phyloP scores from a whole-genome alignment of 2,797 vertebrate species.

The Centroberyx gerrardi region DNA sequence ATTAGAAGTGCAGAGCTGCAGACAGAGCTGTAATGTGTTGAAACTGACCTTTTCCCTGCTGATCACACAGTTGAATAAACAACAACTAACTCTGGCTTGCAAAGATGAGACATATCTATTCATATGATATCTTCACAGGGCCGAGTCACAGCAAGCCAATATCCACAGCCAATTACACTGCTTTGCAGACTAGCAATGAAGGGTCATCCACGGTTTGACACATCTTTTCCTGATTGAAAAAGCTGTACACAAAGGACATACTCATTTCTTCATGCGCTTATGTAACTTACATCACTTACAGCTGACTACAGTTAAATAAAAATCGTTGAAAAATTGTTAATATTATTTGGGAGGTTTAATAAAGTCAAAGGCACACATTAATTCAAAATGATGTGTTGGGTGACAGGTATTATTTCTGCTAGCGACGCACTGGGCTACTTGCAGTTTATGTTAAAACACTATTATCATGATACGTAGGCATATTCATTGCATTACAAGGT shows the following conservation, averaged over 20 bases:
- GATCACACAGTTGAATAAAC: slow-evolving; percentile 65
- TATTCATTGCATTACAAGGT: neutral
- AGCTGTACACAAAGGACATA: slow-evolving; percentile 13
- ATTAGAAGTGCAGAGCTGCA: slow-evolving; percentile 21
- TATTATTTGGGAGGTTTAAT: slow-evolving; percentile 24
- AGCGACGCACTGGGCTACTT: neutral
- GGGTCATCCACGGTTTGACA: slow-evolving; percentile 31
- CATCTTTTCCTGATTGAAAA: slow-evolving; percentile 12
- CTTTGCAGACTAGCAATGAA: slow-evolving; percentile 23
- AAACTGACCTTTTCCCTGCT: slow-evolving; percentile 57
- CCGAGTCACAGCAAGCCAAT: slow-evolving; percentile 35
- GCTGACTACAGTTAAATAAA: slow-evolving; percentile 8
- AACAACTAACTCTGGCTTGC: slow-evolving; percentile 18
- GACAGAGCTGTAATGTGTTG: slow-evolving; percentile 35
- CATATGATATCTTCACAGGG: slow-evolving; percentile 41
- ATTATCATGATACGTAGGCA: neutral
- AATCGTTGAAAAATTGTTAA: slow-evolving; percentile 4
- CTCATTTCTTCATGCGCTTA: neutral
- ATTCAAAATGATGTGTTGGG: neutral
- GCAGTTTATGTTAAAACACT: neutral
- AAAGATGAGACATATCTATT: slow-evolving; percentile 51
- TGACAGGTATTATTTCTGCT: neutral
- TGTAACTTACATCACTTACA: slow-evolving; percentile 11
- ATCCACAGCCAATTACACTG: slow-evolving; percentile 41
- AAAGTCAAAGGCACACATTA: slow-evolving; percentile 17